Base-by-base conservation (phyloP, 2,888 invertebrate genomes). In the Clunio marinus region DNA sequence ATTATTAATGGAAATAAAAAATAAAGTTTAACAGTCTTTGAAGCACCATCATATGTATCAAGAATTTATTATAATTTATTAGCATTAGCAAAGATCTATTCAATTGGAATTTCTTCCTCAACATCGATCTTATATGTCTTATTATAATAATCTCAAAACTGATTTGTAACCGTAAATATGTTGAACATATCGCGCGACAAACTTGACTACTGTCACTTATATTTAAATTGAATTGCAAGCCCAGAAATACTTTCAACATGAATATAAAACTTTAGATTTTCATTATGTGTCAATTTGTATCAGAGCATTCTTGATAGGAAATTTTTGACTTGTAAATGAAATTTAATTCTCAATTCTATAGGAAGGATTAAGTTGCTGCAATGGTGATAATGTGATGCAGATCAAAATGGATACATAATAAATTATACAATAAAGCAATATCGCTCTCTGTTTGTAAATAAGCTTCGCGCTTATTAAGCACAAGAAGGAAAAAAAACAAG, bases 351-450 rank as follows among this genome's bases (percentile, higher is more conserved):
- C n/a, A n/a, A n/a, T n/a, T 27, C 32, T 63, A 25, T 24, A 24
- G 63, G 46, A 63, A 63, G 63, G 63, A 46, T 63, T 63, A 63
- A 63, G 37, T 63, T 63, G 63, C 63, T 46, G 63, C 45, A 46
- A 63, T 46, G n/a, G n/a, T n/a, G 27, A 27, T 63, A 63, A 63
- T 63, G 63, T 45, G 63, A 63, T 63, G 63, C 63, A 63, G 46
- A 63, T 63, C 63, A 27, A 63, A 63, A 46, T 63, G 62, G n/a
- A n/a, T n/a, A n/a, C 28, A 62, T 41, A 62, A 62, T 45, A 62
- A 22, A 62, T 62, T 59, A n/a, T 20, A 20, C 32, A 59, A 32
- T 28, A n/a, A 37, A 62, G 7, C 45, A 41, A 25, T 41, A 41
- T 41, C 22, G 63, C 25, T 24, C 27, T 10, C 41, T 63, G n/a